Conservation (phyloP, 1,140 invertebrate genomes). For the Pollicipes pollicipes region DNA sequence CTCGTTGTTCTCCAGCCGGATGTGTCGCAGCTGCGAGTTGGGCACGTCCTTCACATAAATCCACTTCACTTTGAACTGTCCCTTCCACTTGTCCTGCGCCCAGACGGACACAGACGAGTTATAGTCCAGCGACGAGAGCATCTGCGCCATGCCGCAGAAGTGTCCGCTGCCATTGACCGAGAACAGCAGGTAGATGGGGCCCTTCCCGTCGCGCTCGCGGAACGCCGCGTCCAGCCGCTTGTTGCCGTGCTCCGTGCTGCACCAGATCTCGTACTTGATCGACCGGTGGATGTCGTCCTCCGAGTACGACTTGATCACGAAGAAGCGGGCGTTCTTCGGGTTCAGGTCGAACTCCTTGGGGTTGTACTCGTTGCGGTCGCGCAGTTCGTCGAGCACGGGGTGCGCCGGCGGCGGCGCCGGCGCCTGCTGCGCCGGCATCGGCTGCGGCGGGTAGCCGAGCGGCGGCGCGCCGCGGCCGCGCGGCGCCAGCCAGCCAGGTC, state of each 20-base stretch:
- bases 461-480: conserved; percentile 20
- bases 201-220: conserved; percentile 50
- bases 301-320: conserved; percentile 96
- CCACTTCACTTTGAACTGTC: conserved; percentile 93
- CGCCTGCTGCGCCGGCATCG: conserved; percentile 12
- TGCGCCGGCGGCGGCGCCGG: conserved; percentile 15
- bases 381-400: conserved; percentile 65
- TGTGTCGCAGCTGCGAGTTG: conserved; percentile 58
- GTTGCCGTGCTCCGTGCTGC: conserved; percentile 93
- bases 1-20: conserved; percentile 93
- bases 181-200: conserved; percentile 78
- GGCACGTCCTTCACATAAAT: conserved; percentile 95
- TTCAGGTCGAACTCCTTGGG: conserved; percentile 77
- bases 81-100: conserved; percentile 33
- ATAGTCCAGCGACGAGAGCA: conserved; percentile 87
- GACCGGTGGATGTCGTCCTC: conserved; percentile 97
- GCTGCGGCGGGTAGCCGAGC: conserved; percentile 9
- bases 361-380: conserved; percentile 88
- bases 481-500: conserved; percentile 33
- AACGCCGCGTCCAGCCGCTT: conserved; percentile 82
- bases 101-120: conserved; percentile 28
- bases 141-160: conserved; percentile 97
- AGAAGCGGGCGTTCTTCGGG: conserved; percentile 72
- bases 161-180: conserved; percentile 94
- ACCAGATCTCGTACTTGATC: conserved; percentile 98